phyloP scores from a whole-genome alignment of 2,888 invertebrate species.

The Dryobota labecula region DNA sequence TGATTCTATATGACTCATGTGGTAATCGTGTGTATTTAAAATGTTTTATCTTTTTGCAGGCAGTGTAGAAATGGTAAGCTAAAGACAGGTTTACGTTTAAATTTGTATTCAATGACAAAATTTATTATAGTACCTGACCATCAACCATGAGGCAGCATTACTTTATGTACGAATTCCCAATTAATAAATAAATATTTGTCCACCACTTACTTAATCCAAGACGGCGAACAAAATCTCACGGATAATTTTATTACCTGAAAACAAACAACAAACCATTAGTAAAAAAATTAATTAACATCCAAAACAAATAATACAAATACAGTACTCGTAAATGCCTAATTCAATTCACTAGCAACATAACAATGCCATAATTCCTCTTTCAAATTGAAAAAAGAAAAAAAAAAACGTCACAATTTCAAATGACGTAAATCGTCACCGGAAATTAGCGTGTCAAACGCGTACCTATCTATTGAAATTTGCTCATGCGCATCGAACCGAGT shows the following conservation, averaged over 20 bases:
- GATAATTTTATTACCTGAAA: constrained; percentile 53
- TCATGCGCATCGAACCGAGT: constrained; percentile 76
- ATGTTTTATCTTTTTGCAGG: constrained; percentile 23
- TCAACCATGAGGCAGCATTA: too few relatives aligned
- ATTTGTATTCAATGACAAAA: neutral
- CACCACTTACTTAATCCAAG: constrained; percentile 35
- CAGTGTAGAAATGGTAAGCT: neutral
- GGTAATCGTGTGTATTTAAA: constrained; percentile 29
- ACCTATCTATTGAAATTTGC: constrained; percentile 68
- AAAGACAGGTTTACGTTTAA: neutral
- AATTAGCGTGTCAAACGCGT: constrained; percentile 69
- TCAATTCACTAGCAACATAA: constrained; percentile 1
- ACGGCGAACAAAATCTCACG: constrained; percentile 17
- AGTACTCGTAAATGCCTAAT: constrained; percentile 11
- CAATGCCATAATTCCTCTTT: constrained; percentile 17
- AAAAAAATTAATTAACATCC: constrained; percentile 1
- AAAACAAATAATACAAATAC: neutral
- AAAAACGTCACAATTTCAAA: constrained; percentile 59
- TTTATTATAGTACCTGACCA: neutral
- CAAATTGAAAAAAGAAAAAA: constrained; percentile 30
- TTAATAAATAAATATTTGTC: neutral
- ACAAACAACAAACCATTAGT: constrained; percentile 33
- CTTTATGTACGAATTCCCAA: neutral
- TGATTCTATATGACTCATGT: too few relatives aligned
- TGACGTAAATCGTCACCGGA: constrained; percentile 80